Evolutionary conservation across 2,888 invertebrate species (phyloP).

Genomic region (Desoria tigrina): DNA sequence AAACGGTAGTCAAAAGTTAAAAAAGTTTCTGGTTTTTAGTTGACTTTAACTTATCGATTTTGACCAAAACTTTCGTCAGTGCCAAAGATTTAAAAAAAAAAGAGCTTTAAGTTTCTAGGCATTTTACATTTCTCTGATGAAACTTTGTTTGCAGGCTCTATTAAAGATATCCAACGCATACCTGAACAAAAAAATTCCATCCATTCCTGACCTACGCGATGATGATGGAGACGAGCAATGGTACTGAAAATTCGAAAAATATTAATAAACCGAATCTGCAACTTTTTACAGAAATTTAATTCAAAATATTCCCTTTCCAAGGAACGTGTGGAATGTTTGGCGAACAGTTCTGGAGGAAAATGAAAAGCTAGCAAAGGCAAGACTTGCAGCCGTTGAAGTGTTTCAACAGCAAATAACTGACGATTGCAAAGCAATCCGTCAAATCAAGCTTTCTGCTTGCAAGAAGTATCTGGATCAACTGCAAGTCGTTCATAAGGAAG

Average conservation of each 20-base stretch:
- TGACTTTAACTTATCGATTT: too few species aligned
- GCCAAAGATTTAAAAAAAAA: neutral
- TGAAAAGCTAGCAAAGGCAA: conserved; percentile 85
- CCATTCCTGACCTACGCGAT: conserved; percentile 85
- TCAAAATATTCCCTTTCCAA: conserved; percentile 58
- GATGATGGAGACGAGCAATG: conserved; percentile 89
- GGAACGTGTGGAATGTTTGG: conserved; percentile 99
- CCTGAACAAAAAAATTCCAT: conserved; percentile 89
- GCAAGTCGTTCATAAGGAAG: conserved; percentile 82
- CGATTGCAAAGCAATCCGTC: conserved; percentile 80
- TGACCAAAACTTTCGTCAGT: too few species aligned
- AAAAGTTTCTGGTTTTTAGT: too few species aligned
- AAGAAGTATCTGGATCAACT: conserved; percentile 83
- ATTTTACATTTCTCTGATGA: conserved; percentile 1
- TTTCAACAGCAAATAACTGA: conserved; percentile 94
- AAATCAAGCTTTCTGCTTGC: conserved; percentile 78
- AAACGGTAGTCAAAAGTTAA: too few species aligned
- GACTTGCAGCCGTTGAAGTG: conserved; percentile 89
- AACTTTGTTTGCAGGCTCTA: conserved; percentile 67
- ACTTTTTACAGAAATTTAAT: neutral
- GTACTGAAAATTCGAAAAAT: conserved; percentile 57
- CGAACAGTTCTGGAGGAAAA: conserved; percentile 91
- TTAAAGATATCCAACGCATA: conserved; percentile 88
- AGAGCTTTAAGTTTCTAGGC: neutral
- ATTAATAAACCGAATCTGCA: neutral